Percentiles rank a stretch among this genome's conserved stretches.
Evolutionary conservation across 2,797 vertebrate genomes (phyloP).

Genomic region (Sphaeramia orbicularis): DNA sequence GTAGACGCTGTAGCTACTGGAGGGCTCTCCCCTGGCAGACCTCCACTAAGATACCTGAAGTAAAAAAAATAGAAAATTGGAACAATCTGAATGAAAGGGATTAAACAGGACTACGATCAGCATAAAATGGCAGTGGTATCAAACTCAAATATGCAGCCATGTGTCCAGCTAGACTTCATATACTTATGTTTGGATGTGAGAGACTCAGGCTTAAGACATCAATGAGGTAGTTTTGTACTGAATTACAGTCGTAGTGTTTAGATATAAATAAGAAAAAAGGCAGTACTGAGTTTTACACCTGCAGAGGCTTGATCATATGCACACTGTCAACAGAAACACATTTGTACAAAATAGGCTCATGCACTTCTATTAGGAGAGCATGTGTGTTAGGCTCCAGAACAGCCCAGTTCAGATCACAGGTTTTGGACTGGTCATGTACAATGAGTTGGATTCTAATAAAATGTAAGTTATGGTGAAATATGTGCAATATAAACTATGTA

Average conservation of each 20-base stretch:
- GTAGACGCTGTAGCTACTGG: constrained; percentile 75
- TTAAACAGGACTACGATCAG: background rate
- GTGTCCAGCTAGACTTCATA: constrained; percentile 1
- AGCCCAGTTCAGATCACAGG: constrained; percentile 11
- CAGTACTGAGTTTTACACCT: background rate
- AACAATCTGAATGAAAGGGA: background rate
- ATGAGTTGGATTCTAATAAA: background rate
- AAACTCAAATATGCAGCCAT: background rate
- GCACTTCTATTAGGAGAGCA: background rate
- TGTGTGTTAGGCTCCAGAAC: constrained; percentile 4
- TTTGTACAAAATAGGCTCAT: background rate
- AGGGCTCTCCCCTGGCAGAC: constrained; percentile 68
- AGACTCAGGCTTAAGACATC: background rate
- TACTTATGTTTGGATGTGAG: constrained; percentile 7
- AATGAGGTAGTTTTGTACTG: background rate
- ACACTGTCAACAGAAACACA: background rate
- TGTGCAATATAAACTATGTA: too few species aligned
- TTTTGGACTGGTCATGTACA: background rate
- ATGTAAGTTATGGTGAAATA: too few species aligned
- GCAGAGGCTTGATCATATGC: constrained; percentile 2
- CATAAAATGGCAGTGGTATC: background rate
- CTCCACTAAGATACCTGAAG: constrained; percentile 87
- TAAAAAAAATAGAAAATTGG: background rate
- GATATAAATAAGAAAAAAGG: too few species aligned
- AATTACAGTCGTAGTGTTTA: background rate